Conservation (phyloP, 2,888 invertebrate genomes). For the Sminthurinus aureus region DNA sequence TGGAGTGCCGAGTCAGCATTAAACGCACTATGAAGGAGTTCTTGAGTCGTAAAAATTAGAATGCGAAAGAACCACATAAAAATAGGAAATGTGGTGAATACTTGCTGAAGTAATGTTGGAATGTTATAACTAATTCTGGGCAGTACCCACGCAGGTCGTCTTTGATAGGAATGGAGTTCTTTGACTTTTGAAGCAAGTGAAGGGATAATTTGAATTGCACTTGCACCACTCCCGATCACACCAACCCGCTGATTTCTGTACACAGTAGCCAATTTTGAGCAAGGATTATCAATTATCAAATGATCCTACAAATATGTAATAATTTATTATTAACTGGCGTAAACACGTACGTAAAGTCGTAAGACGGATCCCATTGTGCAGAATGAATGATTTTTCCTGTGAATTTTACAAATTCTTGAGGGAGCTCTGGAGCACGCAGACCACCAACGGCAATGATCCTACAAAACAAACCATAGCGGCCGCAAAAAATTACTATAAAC, state of each 20-base stretch:
- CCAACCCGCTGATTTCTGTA: conserved; percentile 42
- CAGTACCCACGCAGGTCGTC: conserved; percentile 47
- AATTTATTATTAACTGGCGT: no score
- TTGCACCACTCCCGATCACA: conserved; percentile 49
- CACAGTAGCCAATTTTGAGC: no score
- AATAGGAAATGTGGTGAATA: conserved; percentile 46
- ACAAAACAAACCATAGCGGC: no score
- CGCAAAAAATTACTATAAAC: no score
- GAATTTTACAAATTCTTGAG: background rate
- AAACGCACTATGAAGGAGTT: background rate
- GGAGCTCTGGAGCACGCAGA: background rate
- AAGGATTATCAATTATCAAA: no score
- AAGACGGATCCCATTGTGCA: background rate
- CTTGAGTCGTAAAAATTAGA: conserved; percentile 35
- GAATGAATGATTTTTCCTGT: background rate
- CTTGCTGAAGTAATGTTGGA: conserved; percentile 39
- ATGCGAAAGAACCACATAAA: conserved; percentile 45
- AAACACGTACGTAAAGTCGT: background rate
- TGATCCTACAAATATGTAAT: no score
- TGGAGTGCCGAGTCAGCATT: background rate
- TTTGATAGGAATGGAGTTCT: conserved; percentile 44
- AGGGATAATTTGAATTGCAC: conserved; percentile 49
- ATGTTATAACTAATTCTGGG: conserved; percentile 36
- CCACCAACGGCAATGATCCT: background rate
- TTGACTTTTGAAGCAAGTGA: conserved; percentile 45